phyloP scores from a whole-genome alignment of 2,113 vertebrate species.

The Meriones unguiculatus region DNA sequence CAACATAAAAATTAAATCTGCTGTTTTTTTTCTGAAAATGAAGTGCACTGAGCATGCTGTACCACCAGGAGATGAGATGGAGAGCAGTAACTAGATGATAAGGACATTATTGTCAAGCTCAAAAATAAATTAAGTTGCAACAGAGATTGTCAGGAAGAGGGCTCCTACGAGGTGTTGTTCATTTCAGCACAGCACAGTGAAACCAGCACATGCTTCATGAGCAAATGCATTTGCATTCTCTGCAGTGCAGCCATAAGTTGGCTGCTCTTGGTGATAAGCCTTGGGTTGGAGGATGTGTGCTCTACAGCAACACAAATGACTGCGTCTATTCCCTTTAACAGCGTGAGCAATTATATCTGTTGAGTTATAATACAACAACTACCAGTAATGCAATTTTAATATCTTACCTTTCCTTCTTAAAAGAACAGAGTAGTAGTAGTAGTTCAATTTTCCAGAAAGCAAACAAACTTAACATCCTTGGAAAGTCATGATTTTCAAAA shows the following conservation, averaged over 20 bases:
- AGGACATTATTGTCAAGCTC: neutral
- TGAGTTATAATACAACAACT: slow-evolving; percentile 30
- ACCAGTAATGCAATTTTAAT: neutral
- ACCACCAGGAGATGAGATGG: neutral
- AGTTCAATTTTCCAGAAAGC: neutral
- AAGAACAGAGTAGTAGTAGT: neutral
- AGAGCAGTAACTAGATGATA: neutral
- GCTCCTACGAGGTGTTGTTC: neutral
- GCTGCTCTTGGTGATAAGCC: neutral
- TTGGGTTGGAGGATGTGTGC: neutral
- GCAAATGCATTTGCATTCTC: neutral
- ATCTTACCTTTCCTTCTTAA: slow-evolving; percentile 11
- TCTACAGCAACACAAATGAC: neutral
- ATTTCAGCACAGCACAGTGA: neutral
- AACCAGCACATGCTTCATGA: neutral
- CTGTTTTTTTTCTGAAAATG: slow-evolving; percentile 29
- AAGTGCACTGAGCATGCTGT: neutral
- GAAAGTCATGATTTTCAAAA: neutral
- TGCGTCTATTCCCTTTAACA: neutral
- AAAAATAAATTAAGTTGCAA: slow-evolving; percentile 35
- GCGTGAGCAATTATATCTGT: neutral
- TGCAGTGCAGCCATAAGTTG: neutral
- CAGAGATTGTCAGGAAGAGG: neutral
- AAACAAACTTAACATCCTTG: neutral
- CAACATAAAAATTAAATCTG: slow-evolving; percentile 37